phyloP scores from a whole-genome alignment of 2,797 vertebrate genomes.

The Acrossocheilus wenchowensis region DNA sequence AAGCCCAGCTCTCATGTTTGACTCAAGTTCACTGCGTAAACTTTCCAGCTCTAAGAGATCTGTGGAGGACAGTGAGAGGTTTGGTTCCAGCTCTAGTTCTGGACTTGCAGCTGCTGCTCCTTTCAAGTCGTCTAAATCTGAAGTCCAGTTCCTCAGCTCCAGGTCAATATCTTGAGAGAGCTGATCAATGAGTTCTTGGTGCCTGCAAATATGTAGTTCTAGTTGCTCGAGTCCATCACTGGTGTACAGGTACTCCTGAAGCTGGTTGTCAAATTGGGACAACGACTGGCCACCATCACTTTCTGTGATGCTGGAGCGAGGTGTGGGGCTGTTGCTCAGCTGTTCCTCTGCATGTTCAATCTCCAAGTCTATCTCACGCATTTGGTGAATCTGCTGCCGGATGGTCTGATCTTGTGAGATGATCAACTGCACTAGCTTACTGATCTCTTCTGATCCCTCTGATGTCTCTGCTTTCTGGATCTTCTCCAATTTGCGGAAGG shows the following conservation, averaged over 20 bases:
- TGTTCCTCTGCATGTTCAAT: constrained; percentile 83
- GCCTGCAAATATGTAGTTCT: constrained; percentile 82
- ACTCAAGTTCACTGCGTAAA: constrained; percentile 81
- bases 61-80: constrained; percentile 51
- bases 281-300: constrained; percentile 17
- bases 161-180: constrained; percentile 87
- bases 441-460: constrained; percentile 82
- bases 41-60: constrained; percentile 75
- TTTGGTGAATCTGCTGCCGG: constrained; percentile 88
- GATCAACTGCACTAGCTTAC: constrained; percentile 89
- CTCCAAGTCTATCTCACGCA: constrained; percentile 88
- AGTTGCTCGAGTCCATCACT: constrained; percentile 81
- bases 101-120: constrained; percentile 60
- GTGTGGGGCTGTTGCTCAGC: constrained; percentile 59
- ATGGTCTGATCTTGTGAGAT: constrained; percentile 93
- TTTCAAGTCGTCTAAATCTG: constrained; percentile 60
- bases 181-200: constrained; percentile 83
- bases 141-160: constrained; percentile 74
- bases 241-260: constrained; percentile 77
- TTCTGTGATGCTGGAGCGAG: constrained; percentile 41
- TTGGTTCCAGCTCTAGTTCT: constrained; percentile 56
- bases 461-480: constrained; percentile 82
- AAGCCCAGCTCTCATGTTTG: constrained; percentile 84
- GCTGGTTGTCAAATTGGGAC: constrained; percentile 63
- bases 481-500: constrained; percentile 94